Percentiles rank a stretch among this genome's conserved stretches.
Conservation (phyloP, 2,113 vertebrate species). For the Rallus limicola region DNA sequence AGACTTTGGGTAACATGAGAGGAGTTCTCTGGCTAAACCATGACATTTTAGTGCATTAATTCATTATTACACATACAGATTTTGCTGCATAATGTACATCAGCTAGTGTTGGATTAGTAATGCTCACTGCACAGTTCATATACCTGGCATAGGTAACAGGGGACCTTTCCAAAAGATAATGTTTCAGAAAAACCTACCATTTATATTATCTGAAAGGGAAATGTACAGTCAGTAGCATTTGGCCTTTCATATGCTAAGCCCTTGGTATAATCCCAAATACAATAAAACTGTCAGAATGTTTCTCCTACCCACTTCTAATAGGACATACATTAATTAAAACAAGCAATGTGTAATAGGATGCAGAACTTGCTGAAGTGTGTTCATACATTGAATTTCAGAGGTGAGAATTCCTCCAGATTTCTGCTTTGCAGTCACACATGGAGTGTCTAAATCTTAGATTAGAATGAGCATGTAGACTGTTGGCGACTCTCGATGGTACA, state of each 20-base stretch:
- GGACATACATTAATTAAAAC: conserved; percentile 38
- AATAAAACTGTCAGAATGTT: conserved; percentile 33
- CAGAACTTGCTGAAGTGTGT: neutral
- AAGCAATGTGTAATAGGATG: conserved; percentile 2
- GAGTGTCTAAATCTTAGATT: neutral
- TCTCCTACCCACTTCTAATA: conserved; percentile 6
- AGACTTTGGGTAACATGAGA: conserved; percentile 32
- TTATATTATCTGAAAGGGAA: conserved; percentile 29
- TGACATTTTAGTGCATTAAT: conserved; percentile 2
- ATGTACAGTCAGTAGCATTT: conserved; percentile 22
- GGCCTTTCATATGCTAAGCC: neutral
- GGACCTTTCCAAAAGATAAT: conserved; percentile 7
- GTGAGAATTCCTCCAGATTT: conserved; percentile 14
- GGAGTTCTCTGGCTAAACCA: neutral
- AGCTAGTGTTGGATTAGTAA: neutral
- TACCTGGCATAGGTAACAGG: conserved; percentile 19
- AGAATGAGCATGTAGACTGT: neutral
- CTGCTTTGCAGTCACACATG: neutral
- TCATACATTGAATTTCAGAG: conserved; percentile 23
- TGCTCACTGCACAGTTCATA: neutral
- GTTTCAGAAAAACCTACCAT: neutral
- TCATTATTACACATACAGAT: neutral
- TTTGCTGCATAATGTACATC: neutral
- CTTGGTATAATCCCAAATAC: conserved; percentile 6
- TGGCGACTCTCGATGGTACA: neutral